Conservation (phyloP, 2,797 vertebrate genomes). For the Rhynchonycteris naso region DNA sequence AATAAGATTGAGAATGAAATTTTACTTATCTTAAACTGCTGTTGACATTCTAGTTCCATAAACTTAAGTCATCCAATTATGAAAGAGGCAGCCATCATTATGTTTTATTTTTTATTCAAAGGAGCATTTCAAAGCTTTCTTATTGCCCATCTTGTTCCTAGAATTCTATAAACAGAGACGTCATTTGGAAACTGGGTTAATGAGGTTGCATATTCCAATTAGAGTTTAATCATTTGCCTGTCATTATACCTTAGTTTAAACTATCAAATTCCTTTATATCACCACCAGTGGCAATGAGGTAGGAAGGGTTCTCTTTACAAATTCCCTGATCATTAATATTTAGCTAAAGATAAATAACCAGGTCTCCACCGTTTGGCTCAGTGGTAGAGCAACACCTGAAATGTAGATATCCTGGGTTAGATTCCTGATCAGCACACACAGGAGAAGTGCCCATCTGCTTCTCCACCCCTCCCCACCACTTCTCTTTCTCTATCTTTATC, state of each 20-base stretch:
- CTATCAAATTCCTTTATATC: neutral
- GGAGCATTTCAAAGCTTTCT: neutral
- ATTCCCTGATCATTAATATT: neutral
- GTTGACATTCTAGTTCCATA: neutral
- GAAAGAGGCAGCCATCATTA: neutral
- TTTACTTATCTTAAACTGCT: neutral
- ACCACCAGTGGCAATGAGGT: neutral
- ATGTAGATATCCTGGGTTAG: too few relatives aligned
- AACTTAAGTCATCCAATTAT: neutral
- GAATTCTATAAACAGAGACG: neutral
- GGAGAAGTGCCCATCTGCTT: too few relatives aligned
- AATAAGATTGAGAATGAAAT: neutral
- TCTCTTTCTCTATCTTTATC: too few relatives aligned
- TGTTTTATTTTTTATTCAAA: neutral
- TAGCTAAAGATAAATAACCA: neutral
- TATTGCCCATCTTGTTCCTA: neutral
- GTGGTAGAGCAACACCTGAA: too few relatives aligned
- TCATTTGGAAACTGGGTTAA: neutral
- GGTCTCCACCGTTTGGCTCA: too few relatives aligned
- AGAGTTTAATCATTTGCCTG: neutral
- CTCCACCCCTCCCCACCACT: too few relatives aligned
- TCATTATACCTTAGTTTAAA: neutral
- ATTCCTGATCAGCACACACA: too few relatives aligned
- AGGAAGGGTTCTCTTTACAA: neutral
- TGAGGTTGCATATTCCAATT: neutral